Evolutionary conservation across 2,888 invertebrate species (phyloP).

Genomic region (Synanthedon andrenaeformis): DNA sequence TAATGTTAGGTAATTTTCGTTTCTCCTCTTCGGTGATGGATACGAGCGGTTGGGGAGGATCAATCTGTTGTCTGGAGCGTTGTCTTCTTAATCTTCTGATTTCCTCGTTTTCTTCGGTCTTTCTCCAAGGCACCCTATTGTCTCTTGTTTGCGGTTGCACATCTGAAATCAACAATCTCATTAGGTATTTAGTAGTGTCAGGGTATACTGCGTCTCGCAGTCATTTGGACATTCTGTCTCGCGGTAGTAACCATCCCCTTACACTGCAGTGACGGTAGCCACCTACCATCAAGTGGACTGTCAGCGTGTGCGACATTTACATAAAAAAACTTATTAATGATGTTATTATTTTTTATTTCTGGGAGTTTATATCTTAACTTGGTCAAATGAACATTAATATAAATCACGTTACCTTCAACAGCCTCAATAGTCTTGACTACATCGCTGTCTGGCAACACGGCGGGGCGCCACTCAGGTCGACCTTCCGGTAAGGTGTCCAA

Average conservation of each 20-base stretch:
- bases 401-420: slow-evolving; percentile 76
- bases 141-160: slow-evolving; percentile 80
- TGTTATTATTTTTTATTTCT: no score
- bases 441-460: slow-evolving; percentile 82
- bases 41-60: slow-evolving; percentile 52
- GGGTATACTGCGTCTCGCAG: no score
- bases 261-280: no score
- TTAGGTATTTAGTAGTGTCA: no score
- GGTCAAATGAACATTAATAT: no score
- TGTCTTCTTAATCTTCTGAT: slow-evolving; percentile 71
- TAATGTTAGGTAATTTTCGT: slow-evolving; percentile 63
- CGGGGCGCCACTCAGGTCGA: slow-evolving; percentile 84
- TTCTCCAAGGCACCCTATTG: slow-evolving; percentile 82
- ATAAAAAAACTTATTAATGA: not conserved
- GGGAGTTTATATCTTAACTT: no score
- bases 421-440: slow-evolving; percentile 88
- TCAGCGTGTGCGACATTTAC: not conserved
- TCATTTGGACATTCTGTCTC: no score
- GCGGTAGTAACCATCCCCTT: no score
- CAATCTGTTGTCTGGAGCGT: slow-evolving; percentile 64
- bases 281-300: no score
- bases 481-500: slow-evolving; percentile 81
- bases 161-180: slow-evolving; percentile 50
- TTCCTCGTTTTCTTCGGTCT: slow-evolving; percentile 77
- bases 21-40: slow-evolving; percentile 75